These are phyloP conservation scores for Chrysomallon squamiferum DNA, from an alignment of 1,140 invertebrate genomes.

Conservation along the genomic window DNA sequence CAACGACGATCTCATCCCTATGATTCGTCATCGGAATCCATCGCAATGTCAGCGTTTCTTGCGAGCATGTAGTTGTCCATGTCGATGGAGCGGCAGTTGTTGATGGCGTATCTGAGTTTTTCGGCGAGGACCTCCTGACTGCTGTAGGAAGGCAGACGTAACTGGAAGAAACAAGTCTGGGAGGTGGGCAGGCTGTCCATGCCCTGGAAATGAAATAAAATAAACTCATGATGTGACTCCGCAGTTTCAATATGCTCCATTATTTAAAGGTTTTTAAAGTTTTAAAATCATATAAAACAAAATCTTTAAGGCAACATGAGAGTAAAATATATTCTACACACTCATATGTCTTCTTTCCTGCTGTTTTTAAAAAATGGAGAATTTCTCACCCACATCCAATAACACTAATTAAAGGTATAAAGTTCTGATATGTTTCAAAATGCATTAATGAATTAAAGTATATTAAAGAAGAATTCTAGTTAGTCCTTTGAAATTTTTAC, in stretches of 20 bases:
- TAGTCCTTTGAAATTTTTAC: too few species aligned
- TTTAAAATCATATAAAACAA: too few species aligned
- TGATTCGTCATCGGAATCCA: constrained; percentile 28
- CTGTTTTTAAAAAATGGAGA: too few species aligned
- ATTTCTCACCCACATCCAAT: too few species aligned
- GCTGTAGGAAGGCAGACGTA: constrained; percentile 73
- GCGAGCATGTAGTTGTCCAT: constrained; percentile 79
- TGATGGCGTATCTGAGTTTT: constrained; percentile 73
- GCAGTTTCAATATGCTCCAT: not conserved
- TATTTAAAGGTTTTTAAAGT: too few species aligned
- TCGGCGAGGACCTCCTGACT: constrained; percentile 71
- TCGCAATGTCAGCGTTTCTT: constrained; percentile 68
- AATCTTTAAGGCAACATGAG: too few species aligned
- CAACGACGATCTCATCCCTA: too few species aligned
- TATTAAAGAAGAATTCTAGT: too few species aligned
- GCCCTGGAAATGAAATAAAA: constrained; percentile 58
- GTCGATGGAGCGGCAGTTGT: constrained; percentile 76
- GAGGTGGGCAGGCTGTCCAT: constrained; percentile 72
- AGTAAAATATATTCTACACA: not conserved
- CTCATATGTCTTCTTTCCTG: too few species aligned
- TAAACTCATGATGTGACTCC: not conserved
- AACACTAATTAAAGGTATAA: too few species aligned
- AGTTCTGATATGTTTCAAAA: too few species aligned
- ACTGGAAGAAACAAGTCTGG: constrained; percentile 77
- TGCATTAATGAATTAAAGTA: too few species aligned